Evolutionary conservation across 2,797 vertebrate species (phyloP).

Genomic region (Pristis pectinata): DNA sequence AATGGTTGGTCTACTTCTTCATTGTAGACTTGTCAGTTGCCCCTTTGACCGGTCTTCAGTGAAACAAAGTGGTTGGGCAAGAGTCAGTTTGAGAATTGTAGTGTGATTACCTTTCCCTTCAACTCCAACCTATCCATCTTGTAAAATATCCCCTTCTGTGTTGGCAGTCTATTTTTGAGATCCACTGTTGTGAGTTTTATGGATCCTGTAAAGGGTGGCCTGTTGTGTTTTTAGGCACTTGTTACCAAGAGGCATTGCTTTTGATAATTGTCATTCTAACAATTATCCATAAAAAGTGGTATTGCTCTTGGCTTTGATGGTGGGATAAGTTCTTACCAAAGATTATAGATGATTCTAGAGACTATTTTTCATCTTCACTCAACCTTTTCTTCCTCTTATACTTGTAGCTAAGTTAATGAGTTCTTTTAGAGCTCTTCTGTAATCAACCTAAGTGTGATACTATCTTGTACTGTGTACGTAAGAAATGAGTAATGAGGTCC

Average conservation of each 20-base stretch:
- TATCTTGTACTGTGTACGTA: conserved; percentile 3
- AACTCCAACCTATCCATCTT: not conserved
- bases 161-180: too few relatives aligned
- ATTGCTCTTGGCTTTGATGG: not conserved
- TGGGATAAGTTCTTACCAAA: not conserved
- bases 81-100: not conserved
- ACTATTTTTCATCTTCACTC: not conserved
- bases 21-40: not conserved
- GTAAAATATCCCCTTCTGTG: too few relatives aligned
- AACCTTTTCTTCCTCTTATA: not conserved
- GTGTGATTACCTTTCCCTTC: not conserved
- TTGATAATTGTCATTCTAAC: not conserved
- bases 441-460: conserved; percentile 35
- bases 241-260: not conserved
- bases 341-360: not conserved
- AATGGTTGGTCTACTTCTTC: too few relatives aligned
- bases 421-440: conserved; percentile 34
- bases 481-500: conserved; percentile 36
- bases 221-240: not conserved
- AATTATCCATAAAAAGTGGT: not conserved
- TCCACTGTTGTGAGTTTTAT: not conserved
- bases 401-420: conserved; percentile 30
- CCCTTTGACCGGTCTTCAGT: not conserved
- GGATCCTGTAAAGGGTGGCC: not conserved
- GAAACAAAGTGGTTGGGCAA: not conserved